Percentiles rank a stretch among this genome's conserved stretches.
These are phyloP conservation scores for Choloepus didactylus DNA, from an alignment of 2,797 vertebrate species.

Conservation along the genomic window DNA sequence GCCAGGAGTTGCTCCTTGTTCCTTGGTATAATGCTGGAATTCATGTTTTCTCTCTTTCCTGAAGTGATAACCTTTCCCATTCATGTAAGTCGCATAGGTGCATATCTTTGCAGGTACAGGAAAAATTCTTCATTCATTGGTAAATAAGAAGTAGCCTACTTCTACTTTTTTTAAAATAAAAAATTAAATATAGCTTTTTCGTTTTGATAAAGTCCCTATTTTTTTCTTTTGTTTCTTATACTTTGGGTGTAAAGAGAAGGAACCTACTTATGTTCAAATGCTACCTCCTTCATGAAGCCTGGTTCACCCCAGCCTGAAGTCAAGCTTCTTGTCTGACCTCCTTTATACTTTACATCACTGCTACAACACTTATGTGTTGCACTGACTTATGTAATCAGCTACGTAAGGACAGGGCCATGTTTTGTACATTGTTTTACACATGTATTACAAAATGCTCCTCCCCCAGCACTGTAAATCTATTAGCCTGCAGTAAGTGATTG, in stretches of 20 bases:
- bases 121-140: neutral
- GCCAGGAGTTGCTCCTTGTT: neutral
- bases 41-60: constrained; percentile 19
- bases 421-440: neutral
- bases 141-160: neutral
- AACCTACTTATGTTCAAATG: neutral
- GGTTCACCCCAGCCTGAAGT: neutral
- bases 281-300: neutral
- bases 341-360: neutral
- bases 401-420: constrained; percentile 26
- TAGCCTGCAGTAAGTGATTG: neutral
- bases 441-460: neutral
- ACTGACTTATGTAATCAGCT: neutral
- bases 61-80: constrained; percentile 30
- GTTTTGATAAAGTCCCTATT: no score
- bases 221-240: no score
- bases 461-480: neutral
- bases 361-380: neutral
- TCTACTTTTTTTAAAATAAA: neutral
- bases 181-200: no score
- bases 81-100: neutral
- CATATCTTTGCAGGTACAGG: neutral
- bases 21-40: constrained; percentile 10
- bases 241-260: no score
- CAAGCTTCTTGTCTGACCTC: neutral